Evolutionary conservation across 2,888 invertebrate genomes (phyloP), one percentile per base, ranked within the genome.

Genomic region (Celastrina argiolus): DNA sequence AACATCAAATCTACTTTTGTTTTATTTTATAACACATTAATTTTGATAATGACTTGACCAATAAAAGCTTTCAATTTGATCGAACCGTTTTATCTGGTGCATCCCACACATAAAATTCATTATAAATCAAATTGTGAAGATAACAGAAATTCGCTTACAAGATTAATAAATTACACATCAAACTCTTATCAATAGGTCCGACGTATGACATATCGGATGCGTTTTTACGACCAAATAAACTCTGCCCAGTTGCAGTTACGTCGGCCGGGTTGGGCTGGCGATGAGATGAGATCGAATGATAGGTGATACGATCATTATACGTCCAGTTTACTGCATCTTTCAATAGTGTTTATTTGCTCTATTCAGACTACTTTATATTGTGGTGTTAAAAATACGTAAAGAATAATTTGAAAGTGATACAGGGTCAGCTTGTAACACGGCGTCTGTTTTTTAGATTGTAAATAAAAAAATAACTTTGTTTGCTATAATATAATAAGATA

Each of bases 271-370:
- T 63, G 67, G 67, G 64, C 5, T 71, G 74, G 74, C 74, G 69
- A 67, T 66, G 66, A 76, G 83, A 87, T 87, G 76, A 71, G 79
- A 87, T 87, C 85, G 75, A 70, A 67, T 71, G 86, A 87, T 87
- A 84, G 76, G 79, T 79, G 82, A 83, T 84, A 82, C 79, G 78
- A 81, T 83, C 81, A 81, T 78, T 74, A 39, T 63, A 64, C 56
- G 36, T 56, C 18, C n/a, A 56, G 8, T 64, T 56, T 64, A 64
- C 56, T 22, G 56, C 51, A 16, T 51, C 26, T 26, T 51, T 18
- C 56, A 64, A 45, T 26, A 10, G 45, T 51, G 51, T 45, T 51
- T 51, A 51, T 51, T 51, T 51, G 51, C 22, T 51, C 26, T 51
- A 51, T 51, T 51, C 51, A 26, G 51, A 26, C 22, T 22, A 51